These are phyloP conservation scores for Acanthosoma haemorrhoidale DNA, from an alignment of 2,888 invertebrate species.

Conservation along the genomic window DNA sequence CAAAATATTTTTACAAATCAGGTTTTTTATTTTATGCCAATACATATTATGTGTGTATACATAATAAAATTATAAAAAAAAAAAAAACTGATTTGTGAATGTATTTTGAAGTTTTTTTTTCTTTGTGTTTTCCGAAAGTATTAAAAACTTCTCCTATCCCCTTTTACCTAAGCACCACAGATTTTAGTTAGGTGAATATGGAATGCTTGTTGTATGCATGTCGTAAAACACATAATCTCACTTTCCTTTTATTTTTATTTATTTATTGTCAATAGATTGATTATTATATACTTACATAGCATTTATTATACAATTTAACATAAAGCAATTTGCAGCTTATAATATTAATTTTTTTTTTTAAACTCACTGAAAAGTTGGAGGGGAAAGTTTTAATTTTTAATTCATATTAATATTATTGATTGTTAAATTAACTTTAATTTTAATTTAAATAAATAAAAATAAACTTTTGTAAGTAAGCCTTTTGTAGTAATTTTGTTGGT, in stretches of 20 bases:
- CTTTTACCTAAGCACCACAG: no score
- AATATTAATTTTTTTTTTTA: neutral
- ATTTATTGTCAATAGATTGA: no score
- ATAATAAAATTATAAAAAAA: no score
- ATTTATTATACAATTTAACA: neutral
- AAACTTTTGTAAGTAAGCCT: neutral
- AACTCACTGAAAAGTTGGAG: neutral
- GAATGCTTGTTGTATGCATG: conserved; percentile 27
- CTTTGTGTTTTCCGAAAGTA: no score
- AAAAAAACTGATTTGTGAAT: no score
- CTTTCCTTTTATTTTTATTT: neutral
- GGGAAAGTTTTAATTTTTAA: neutral
- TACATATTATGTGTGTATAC: no score
- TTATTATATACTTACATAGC: no score
- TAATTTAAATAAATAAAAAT: neutral
- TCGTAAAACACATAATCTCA: neutral
- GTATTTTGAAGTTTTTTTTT: no score
- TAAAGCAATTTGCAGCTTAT: no score
- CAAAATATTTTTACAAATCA: no score
- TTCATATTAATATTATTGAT: neutral
- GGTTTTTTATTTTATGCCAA: no score
- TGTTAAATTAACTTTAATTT: neutral
- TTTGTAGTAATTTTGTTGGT: conserved; percentile 28
- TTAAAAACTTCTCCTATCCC: no score
- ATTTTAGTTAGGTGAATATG: conserved; percentile 2